Base-by-base conservation (phyloP, 2,888 invertebrate species). In the Limnephilus marmoratus region DNA sequence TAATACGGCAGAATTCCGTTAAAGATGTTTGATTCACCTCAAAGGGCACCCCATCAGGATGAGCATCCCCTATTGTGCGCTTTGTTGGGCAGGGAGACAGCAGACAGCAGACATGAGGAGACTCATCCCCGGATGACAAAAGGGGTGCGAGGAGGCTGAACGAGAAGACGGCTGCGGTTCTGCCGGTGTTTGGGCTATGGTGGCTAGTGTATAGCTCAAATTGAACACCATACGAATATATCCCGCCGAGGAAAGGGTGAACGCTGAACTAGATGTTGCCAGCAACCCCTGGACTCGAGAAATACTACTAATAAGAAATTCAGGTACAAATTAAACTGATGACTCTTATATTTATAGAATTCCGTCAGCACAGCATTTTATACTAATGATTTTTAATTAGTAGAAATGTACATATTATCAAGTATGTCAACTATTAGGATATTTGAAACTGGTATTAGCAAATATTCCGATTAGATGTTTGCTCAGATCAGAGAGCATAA, bases 1-100 rank as follows among this genome's bases (percentile, higher is more conserved):
- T 93, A 93, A 93, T 93, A 93, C 93, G 89, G 41, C 88, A 92
- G 93, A 93, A 93, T 93, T 93, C 93, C 93, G 93, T 93, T 93
- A 93, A 92, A 92, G 90, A 93, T 92, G 91, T 93, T 89, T 90
- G 92, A 91, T 92, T 91, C 93, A 91, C 91, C 92, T 92, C 87
- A 92, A 92, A 90, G 90, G 85, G 49, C 85, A 90, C 92, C 92
- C 92, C 81, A 45, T 88, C 85, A 89, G 85, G 85, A 88, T 86
- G 88, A 82, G 90, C 68, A 90, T 93, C 92, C 93, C 93, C 94
- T 92, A 93, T 93, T 94, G 94, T 92, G 90, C 91, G 90, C 87
- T 82, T 93, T 93, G 93, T 93, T 92, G 90, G 81, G 81, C 82
- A 41, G 53, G 83, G 90, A 87, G 90, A 92, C 81, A 86, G 81